These are phyloP conservation scores for Scolopax bukidnonensis DNA, from an alignment of 2,797 vertebrate genomes.

Conservation along the genomic window DNA sequence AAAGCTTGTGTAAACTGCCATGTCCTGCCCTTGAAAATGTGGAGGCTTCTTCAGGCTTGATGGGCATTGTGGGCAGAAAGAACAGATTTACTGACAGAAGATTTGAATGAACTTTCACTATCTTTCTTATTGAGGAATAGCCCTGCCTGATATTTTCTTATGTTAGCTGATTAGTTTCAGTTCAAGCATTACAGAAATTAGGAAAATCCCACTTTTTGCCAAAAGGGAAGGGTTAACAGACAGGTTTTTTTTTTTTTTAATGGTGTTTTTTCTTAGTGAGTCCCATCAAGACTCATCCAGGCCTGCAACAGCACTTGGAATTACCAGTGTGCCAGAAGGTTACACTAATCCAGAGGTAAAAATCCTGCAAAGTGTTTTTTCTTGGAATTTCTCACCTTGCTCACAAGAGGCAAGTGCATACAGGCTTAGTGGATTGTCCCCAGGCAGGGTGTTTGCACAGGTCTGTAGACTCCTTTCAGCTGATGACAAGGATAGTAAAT, in stretches of 20 bases:
- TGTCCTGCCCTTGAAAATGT: not conserved
- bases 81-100: constrained; percentile 35
- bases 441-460: not conserved
- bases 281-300: not conserved
- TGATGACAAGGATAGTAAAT: not conserved
- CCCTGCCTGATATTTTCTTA: not conserved
- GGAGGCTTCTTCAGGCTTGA: not conserved
- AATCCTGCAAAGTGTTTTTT: constrained; percentile 21
- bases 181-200: constrained; percentile 25
- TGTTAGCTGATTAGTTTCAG: not conserved
- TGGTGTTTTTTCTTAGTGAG: not conserved
- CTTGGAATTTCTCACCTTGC: not conserved
- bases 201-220: constrained; percentile 2
- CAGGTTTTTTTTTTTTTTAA: not conserved
- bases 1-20: constrained; percentile 3
- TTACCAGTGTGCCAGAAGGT: not conserved
- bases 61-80: not conserved
- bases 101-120: constrained; percentile 24
- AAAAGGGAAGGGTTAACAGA: not conserved
- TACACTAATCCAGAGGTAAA: not conserved
- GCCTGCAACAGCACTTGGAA: not conserved
- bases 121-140: constrained; percentile 14
- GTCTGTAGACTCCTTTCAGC: not conserved
- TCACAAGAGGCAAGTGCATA: not conserved
- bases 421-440: not conserved